Evolutionary conservation across 2,797 vertebrate species (phyloP), one percentile per base, ranked within the genome.

Genomic region (Acanthurus lineatus): DNA sequence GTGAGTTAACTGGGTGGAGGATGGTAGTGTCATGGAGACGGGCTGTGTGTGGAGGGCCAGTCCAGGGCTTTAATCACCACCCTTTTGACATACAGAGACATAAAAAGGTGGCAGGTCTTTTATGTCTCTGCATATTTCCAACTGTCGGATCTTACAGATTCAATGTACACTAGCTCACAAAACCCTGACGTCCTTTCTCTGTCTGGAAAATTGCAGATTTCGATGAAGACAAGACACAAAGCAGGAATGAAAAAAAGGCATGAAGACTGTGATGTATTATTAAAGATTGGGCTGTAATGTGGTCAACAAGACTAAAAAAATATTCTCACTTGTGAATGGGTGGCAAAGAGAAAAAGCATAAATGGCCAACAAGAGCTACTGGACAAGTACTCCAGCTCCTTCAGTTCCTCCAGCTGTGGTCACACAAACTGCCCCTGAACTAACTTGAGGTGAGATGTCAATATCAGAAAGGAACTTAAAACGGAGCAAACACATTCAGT

Each of bases 211-310:
- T 54, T 75, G 86, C 63, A 77, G 63, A 85, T 69, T 84, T 59
- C 49, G 28, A 77, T 73, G 48, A 74, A 83, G 58, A 79, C 51
- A 75, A 77, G 25, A 83, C 53, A 79, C 42, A 79, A 85, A 87
- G 9, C 56, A 86, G 82, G 76, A 91, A 91, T 86, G 67, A 42
- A 67, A 64, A 70, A 72, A 76, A 82, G 84, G 66, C 66, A 58
- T 49, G 25, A 78, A 52, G 49, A 69, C 9, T 44, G 66, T 16
- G 44, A 75, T 11, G 51, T 40, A 54, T 42, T 45, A 6, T 17
- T 58, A 16, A 40, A 47, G 67, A 58, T 6, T 64, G 52, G 67
- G 56, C 38, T 69, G 22, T 67, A 49, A 56, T 48, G 40, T 66
- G 40, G 76, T n/a, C 32, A 76, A 57, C 45, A 61, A 85, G 40